Conservation (phyloP, 2,113 vertebrate genomes). For the Carassius gibelio region DNA sequence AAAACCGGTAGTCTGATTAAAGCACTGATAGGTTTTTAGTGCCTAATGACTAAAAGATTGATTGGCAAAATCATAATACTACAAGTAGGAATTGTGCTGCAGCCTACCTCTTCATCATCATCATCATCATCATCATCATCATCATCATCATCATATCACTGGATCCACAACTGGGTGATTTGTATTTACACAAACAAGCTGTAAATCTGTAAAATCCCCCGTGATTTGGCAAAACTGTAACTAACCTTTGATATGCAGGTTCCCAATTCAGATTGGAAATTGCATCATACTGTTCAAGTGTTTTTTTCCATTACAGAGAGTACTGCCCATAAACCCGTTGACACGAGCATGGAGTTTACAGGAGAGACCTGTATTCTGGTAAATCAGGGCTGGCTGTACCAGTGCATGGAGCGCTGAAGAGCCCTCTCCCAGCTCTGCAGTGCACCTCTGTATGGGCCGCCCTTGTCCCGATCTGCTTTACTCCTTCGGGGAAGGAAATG, state of each 20-base stretch:
- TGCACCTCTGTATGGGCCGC: slow-evolving; percentile 67
- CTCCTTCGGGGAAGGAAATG: slow-evolving; percentile 80
- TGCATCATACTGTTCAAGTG: neutral
- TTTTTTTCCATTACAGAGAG: neutral
- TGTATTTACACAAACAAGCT: neutral
- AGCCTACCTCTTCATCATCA: neutral
- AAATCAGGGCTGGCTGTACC: slow-evolving; percentile 79
- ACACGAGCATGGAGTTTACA: neutral
- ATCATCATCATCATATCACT: neutral
- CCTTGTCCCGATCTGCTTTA: slow-evolving; percentile 27
- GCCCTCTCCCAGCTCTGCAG: slow-evolving; percentile 89
- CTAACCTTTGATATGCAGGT: neutral
- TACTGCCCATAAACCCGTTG: neutral
- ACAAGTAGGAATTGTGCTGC: neutral
- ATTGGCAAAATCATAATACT: slow-evolving; percentile 2
- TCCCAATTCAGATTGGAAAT: neutral
- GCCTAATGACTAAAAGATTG: neutral
- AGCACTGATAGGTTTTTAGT: neutral
- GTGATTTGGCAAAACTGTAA: neutral
- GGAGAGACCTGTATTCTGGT: neutral
- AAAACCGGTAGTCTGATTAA: neutral
- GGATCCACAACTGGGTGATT: neutral
- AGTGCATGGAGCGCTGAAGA: slow-evolving; percentile 81
- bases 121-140: neutral
- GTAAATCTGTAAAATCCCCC: neutral